Base-by-base conservation (phyloP, 2,113 vertebrate genomes). In the Labrus mixtus region DNA sequence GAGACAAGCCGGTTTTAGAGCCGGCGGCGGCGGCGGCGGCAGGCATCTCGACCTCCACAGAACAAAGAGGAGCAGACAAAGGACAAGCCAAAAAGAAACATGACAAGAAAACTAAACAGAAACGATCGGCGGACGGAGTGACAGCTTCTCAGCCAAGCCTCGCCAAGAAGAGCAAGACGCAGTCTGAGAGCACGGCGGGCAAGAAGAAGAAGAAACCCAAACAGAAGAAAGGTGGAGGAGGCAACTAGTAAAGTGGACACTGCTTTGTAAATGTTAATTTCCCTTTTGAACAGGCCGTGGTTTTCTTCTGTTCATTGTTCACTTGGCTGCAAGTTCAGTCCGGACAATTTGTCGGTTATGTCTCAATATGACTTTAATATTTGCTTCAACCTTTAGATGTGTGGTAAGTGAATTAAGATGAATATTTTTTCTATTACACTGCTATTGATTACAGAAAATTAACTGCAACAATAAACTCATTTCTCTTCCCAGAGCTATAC, bases 111-210 rank as follows among this genome's bases (percentile, higher is more conserved):
- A 65, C 78, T 8, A 92, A 93, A 64, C 85, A 51, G 72, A 91
- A 91, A 22, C 82, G 79, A 69, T 37, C 73, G 0, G 90, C 79
- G 4, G 82, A 63, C 1, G 61, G 53, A 1, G 50, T 51, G 0
- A 8, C 63, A 0, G 78, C 78, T 4, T 61, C 78, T 20, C 90
- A 90, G 78, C 66, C 81, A 23, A 67, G 41, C 73, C 78, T 89
- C 0, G 81, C 81, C 25, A 95, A 95, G 74, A 95, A 93, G 79
- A 76, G 80, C 65, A 95, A 91, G 72, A 72, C 36, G 0, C 83
- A 78, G 75, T 51, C 78, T 20, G 78, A 77, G 1, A 78, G 19
- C 80, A 79, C 59, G 11, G 3, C 50, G 1, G 83, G 45, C 46
- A 84, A 77, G n/a, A 85, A 83, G 65, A 85, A 90, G 68, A 84